Evolutionary conservation across 2,797 vertebrate species (phyloP), one percentile per base, ranked within the genome.

Genomic region (Centroberyx gerrardi): DNA sequence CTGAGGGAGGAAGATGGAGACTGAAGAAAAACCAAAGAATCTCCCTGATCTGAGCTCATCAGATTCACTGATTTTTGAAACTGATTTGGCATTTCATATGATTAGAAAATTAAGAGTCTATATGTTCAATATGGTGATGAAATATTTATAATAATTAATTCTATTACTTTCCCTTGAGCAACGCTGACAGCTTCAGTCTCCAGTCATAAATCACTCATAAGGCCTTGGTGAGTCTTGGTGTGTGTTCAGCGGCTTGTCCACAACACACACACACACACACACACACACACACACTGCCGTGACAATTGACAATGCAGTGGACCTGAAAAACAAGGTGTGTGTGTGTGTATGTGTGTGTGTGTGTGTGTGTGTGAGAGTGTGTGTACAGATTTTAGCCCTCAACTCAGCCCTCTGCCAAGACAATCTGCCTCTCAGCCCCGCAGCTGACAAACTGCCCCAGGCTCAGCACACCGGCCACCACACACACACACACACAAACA

Each of bases 391-490:
- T 61, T 53, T 44, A 82, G 66, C 52, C 64, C 64, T 65, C 72
- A 62, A 75, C 64, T 65, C 72, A 62, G 73, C 62, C 51, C 69
- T 76, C 64, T 92, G 91, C 91, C 93, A 93, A 91, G 83, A 76
- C 87, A 91, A 90, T 92, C 85, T 90, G 90, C 86, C 83, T 82
- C 80, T 76, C 70, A 83, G 82, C 74, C 86, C 87, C 81, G 81
- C 85, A 90, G 89, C 91, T 91, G 90, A 88, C 84, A 78, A 88
- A 88, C 80, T 84, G 84, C 84, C 86, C 70, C 59, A 12, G 77
- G 73, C 76, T 76, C 67, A 53, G 75, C 78, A 76, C 84, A 72
- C 67, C 31, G 31, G 56, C 64, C 58, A 67, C 7, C 68, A 74
- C 65, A 68, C 60, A 75, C 77, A 66, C 76, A 63, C 74, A 61